These are phyloP conservation scores for Cyprinodon brontotheroides DNA, from an alignment of 2,113 vertebrate species.

Conservation along the genomic window DNA sequence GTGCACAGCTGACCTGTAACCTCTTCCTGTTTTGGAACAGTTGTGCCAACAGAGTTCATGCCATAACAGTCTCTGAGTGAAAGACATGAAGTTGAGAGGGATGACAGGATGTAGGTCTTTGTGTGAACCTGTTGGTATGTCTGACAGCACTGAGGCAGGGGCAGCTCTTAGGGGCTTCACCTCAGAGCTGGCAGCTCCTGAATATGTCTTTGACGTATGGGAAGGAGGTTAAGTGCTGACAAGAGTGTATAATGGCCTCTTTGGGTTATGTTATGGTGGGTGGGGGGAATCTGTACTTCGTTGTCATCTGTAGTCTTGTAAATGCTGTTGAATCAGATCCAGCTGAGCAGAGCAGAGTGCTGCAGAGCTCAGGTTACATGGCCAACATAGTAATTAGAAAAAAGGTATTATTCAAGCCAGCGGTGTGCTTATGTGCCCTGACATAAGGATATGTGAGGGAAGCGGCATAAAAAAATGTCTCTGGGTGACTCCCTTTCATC, in stretches of 20 bases:
- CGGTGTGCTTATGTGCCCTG: conserved; percentile 31
- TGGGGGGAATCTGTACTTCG: conserved; percentile 13
- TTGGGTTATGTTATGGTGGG: conserved; percentile 41
- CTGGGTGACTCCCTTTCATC: conserved; percentile 52
- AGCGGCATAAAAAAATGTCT: conserved; percentile 40
- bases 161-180: conserved; percentile 34
- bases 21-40: conserved; percentile 23
- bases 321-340: conserved; percentile 51
- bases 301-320: conserved; percentile 53
- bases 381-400: conserved; percentile 38
- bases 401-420: conserved; percentile 23
- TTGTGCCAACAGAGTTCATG: conserved; percentile 4
- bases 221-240: conserved; percentile 61
- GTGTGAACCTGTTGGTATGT: conserved; percentile 15
- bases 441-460: conserved; percentile 37
- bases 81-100: conserved; percentile 17
- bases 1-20: conserved; percentile 31
- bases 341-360: conserved; percentile 37
- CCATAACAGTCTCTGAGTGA: conserved; percentile 20
- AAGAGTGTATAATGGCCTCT: conserved; percentile 47
- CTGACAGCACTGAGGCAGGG: conserved; percentile 24
- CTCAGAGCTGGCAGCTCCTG: conserved; percentile 37
- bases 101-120: conserved; percentile 34
- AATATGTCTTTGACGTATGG: conserved; percentile 57
- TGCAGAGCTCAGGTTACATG: conserved; percentile 47